Evolutionary conservation across 1,140 invertebrate genomes (phyloP).

Genomic region (Zaprionus lachaisei): DNA sequence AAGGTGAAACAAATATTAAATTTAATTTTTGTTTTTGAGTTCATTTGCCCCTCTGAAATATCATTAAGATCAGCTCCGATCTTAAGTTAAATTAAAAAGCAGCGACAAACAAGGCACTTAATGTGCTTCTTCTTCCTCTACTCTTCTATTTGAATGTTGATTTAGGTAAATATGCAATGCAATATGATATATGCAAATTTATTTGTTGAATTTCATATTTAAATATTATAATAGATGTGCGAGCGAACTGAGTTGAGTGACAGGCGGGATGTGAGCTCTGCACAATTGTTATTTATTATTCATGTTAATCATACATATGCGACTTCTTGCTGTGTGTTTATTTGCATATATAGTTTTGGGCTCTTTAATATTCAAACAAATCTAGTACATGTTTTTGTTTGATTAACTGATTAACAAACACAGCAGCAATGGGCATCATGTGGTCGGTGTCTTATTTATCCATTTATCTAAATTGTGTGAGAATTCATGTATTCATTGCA

Average conservation of each 20-base stretch:
- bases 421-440: not conserved
- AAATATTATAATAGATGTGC: slow-evolving; percentile 1
- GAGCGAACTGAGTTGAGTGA: not conserved
- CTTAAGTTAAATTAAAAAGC: slow-evolving; percentile 14
- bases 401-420: not conserved
- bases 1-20: slow-evolving; percentile 35
- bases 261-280: not conserved
- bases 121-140: not conserved
- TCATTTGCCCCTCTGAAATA: slow-evolving; percentile 38
- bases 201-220: slow-evolving; percentile 7
- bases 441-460: not conserved
- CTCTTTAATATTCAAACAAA: not conserved
- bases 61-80: slow-evolving; percentile 7
- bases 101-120: slow-evolving; percentile 13
- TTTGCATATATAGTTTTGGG: slow-evolving; percentile 2
- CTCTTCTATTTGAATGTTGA: not conserved
- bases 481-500: not conserved
- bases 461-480: not conserved
- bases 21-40: slow-evolving; percentile 16
- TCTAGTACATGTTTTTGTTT: slow-evolving; percentile 7
- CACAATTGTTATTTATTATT: slow-evolving; percentile 14
- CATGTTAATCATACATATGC: not conserved
- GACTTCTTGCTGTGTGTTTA: not conserved
- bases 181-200: not conserved
- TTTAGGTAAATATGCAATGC: slow-evolving; percentile 9